Percentiles rank a stretch among this genome's conserved stretches.
Conservation (phyloP, 2,113 vertebrate species). For the Megalops atlanticus region DNA sequence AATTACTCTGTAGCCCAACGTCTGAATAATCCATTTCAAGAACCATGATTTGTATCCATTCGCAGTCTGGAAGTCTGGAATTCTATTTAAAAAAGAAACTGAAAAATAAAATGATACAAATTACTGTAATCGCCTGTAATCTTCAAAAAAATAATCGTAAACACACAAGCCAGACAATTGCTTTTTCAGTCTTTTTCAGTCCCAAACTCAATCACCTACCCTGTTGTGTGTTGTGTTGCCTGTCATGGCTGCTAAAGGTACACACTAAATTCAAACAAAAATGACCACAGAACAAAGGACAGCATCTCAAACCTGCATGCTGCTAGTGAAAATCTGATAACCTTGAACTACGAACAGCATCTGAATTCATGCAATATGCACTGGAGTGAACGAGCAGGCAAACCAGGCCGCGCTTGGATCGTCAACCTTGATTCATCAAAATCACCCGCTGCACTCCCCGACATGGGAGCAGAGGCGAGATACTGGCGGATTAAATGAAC, state of each 20-base stretch:
- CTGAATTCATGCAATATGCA: constrained; percentile 12
- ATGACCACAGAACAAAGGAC: constrained; percentile 23
- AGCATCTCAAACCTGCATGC: neutral
- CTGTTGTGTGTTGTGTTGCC: constrained; percentile 16
- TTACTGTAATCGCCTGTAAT: neutral
- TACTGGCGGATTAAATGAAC: constrained; percentile 32
- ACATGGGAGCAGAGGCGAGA: constrained; percentile 22
- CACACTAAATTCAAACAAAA: constrained; percentile 13
- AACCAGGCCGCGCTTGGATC: constrained; percentile 23
- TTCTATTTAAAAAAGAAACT: too few species aligned
- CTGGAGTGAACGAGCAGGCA: constrained; percentile 18
- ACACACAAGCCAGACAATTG: neutral
- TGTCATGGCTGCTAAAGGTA: constrained; percentile 11
- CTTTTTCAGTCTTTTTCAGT: neutral
- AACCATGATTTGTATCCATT: neutral
- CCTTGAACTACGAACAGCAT: constrained; percentile 13
- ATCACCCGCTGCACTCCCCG: constrained; percentile 14
- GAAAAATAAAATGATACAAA: too few species aligned
- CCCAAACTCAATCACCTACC: neutral
- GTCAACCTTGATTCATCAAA: constrained; percentile 30
- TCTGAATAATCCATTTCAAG: neutral
- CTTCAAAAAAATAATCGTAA: neutral
- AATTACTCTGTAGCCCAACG: neutral
- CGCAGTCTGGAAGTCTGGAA: neutral
- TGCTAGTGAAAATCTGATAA: constrained; percentile 16